These are phyloP conservation scores for Zoanthus gigantus DNA, from an alignment of 92 coral and sea anemone genomes.

Conservation along the genomic window DNA sequence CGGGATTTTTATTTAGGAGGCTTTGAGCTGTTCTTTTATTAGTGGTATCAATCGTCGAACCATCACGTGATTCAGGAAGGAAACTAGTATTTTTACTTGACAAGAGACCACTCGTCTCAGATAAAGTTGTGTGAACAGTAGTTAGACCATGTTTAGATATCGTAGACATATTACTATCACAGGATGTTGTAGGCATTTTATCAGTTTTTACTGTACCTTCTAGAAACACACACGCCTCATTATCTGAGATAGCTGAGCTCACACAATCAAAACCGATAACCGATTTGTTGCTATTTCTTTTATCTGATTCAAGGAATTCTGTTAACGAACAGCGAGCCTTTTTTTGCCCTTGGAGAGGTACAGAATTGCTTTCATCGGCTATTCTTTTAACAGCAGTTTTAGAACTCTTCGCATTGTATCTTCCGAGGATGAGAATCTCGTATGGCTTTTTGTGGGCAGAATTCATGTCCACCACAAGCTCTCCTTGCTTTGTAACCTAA, in stretches of 20 bases:
- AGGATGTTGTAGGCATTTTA: neutral
- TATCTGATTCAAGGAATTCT: neutral
- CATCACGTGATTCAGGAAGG: neutral
- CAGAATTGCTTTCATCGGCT: neutral
- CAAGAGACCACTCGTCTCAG: neutral
- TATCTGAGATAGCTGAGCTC: neutral
- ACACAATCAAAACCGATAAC: neutral
- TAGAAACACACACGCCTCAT: too few species aligned
- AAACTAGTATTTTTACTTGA: neutral
- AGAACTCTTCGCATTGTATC: slow-evolving; percentile 30
- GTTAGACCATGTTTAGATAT: neutral
- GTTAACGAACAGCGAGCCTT: neutral
- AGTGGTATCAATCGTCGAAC: neutral
- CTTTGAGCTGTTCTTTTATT: neutral
- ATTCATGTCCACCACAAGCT: slow-evolving; percentile 84
- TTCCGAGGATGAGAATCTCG: slow-evolving; percentile 86
- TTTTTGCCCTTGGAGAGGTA: neutral
- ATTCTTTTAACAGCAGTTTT: neutral
- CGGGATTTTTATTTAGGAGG: neutral
- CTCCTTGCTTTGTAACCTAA: slow-evolving; percentile 87
- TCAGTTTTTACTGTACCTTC: neutral
- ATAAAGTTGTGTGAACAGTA: neutral
- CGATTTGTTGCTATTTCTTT: neutral
- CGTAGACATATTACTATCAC: neutral
- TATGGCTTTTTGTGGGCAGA: slow-evolving; percentile 97